Conservation (phyloP, 2,113 vertebrate species). For the Theristicus caerulescens region DNA sequence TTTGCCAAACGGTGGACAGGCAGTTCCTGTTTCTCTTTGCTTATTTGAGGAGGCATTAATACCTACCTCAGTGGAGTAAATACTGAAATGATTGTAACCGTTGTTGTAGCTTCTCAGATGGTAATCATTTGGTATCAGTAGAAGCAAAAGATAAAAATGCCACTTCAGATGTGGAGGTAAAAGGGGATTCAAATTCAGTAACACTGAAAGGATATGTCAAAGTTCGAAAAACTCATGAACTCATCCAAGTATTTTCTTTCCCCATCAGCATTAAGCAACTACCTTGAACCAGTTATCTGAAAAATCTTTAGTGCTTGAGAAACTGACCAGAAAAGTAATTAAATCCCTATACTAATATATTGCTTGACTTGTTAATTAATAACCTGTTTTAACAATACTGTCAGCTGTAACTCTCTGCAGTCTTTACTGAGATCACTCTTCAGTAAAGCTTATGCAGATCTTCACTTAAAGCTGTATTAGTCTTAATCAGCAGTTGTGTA, state of each 20-base stretch:
- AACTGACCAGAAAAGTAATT: background rate
- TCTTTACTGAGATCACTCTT: background rate
- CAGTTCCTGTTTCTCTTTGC: background rate
- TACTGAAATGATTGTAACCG: background rate
- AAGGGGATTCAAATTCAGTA: background rate
- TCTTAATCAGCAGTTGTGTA: background rate
- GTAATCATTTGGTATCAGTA: background rate
- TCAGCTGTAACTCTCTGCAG: background rate
- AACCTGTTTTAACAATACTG: background rate
- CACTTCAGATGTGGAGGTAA: background rate
- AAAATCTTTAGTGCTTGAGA: background rate
- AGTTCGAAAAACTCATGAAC: background rate
- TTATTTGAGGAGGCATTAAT: background rate
- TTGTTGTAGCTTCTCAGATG: background rate
- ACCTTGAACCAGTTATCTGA: background rate
- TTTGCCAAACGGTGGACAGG: background rate
- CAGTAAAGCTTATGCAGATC: background rate
- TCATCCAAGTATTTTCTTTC: background rate
- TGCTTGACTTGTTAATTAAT: conserved; percentile 9
- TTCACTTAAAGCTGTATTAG: background rate
- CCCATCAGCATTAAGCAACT: background rate
- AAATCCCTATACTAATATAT: background rate
- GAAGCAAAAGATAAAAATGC: background rate
- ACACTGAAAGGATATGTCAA: background rate
- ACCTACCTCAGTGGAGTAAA: background rate